Evolutionary conservation across 2,797 vertebrate species (phyloP).

Genomic region (Epinephelus awoara): DNA sequence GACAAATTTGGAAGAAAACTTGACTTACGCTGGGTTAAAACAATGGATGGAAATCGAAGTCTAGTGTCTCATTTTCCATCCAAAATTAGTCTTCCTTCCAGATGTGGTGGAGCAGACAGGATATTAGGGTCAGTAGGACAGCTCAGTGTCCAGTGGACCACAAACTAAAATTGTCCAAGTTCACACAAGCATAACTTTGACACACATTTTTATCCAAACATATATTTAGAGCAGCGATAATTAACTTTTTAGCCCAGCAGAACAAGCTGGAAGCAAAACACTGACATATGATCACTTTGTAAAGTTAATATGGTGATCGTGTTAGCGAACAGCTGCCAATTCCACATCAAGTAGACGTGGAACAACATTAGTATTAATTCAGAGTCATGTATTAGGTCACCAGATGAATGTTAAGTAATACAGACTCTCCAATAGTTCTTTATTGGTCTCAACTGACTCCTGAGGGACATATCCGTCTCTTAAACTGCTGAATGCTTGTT

Average conservation of each 20-base stretch:
- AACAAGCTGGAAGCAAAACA: not conserved
- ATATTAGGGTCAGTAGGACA: constrained; percentile 10
- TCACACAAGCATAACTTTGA: not conserved
- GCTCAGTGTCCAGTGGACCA: not conserved
- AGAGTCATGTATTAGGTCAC: not conserved
- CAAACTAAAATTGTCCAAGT: not conserved
- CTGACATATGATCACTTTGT: not conserved
- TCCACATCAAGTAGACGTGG: not conserved
- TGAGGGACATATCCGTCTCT: not conserved
- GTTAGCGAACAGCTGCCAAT: not conserved
- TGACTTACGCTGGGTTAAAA: not conserved
- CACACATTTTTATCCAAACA: constrained; percentile 3
- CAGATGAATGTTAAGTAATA: not conserved
- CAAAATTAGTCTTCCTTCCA: not conserved
- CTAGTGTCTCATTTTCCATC: constrained; percentile 1
- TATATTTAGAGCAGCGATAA: not conserved
- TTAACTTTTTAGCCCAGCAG: not conserved
- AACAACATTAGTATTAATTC: not conserved
- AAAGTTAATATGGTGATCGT: not conserved
- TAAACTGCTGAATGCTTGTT: not conserved
- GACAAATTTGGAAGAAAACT: not conserved
- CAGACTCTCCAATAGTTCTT: not conserved
- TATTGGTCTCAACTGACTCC: not conserved
- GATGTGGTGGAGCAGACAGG: not conserved
- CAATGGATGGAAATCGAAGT: constrained; percentile 1